Percentiles rank a stretch among this genome's conserved stretches.
Evolutionary conservation across 2,113 vertebrate genomes (phyloP).

Genomic region (Chitala chitala): DNA sequence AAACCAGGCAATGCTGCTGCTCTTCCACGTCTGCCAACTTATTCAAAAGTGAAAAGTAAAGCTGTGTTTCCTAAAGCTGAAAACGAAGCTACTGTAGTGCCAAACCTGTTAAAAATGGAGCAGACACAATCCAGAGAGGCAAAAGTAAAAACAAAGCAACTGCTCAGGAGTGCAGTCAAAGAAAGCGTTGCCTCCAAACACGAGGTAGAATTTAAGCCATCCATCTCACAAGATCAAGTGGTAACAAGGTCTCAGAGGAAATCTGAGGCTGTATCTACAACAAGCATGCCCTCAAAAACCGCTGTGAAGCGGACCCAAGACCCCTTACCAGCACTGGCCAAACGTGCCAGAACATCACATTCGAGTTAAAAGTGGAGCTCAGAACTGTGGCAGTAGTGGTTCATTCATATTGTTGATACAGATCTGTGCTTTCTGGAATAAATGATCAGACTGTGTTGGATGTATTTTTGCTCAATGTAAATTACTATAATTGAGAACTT

Average conservation of each 20-base stretch:
- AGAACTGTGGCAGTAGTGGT: constrained; percentile 1
- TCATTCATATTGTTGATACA: no score
- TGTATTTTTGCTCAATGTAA: constrained; percentile 16
- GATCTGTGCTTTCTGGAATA: background rate
- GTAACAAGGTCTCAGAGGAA: constrained; percentile 67
- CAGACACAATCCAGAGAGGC: constrained; percentile 17
- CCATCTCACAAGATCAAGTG: constrained; percentile 57
- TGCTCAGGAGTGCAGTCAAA: constrained; percentile 7
- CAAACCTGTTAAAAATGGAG: constrained; percentile 38
- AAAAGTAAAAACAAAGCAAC: constrained; percentile 49
- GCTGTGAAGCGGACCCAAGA: constrained; percentile 51
- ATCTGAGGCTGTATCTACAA: constrained; percentile 42
- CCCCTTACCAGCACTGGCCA: constrained; percentile 42
- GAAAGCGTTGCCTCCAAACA: constrained; percentile 32
- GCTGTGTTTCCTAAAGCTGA: background rate
- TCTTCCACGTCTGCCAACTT: constrained; percentile 32
- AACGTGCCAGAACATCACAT: constrained; percentile 61
- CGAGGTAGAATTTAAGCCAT: constrained; percentile 31
- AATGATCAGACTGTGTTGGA: constrained; percentile 11
- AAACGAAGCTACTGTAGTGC: constrained; percentile 41
- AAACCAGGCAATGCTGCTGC: constrained; percentile 23
- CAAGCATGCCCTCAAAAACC: constrained; percentile 36
- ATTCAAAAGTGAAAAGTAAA: constrained; percentile 7
- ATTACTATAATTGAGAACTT: constrained; percentile 33
- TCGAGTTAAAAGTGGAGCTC: constrained; percentile 41